Evolutionary conservation across 2,113 vertebrate species (phyloP).

Genomic region (Aplodontia rufa): DNA sequence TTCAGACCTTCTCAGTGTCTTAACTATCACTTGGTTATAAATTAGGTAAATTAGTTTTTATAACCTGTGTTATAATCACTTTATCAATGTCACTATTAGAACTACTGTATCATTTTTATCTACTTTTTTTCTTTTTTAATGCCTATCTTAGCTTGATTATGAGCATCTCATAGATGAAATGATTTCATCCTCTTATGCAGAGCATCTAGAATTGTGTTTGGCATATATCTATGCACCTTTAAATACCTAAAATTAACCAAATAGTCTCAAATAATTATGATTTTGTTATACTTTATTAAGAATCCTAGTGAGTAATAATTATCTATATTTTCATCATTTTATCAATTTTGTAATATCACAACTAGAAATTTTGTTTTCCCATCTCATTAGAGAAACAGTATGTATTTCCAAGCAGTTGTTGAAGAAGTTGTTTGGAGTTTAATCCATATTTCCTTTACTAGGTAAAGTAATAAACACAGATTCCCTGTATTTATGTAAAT

Average conservation of each 20-base stretch:
- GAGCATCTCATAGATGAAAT: not conserved
- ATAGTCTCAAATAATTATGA: not conserved
- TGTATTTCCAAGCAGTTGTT: constrained; percentile 9
- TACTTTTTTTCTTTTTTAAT: not conserved
- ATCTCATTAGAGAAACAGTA: not conserved
- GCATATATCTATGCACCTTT: not conserved
- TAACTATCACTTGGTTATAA: not conserved
- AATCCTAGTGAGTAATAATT: not conserved
- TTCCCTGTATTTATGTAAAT: not conserved
- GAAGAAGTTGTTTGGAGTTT: not conserved
- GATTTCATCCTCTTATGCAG: not conserved
- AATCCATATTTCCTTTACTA: constrained; percentile 13
- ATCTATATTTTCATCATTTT: not conserved
- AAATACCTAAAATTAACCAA: not conserved
- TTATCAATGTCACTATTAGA: not conserved
- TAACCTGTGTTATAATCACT: not conserved
- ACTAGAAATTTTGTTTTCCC: not conserved
- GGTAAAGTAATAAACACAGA: not conserved
- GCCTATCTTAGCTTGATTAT: not conserved
- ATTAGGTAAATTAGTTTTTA: not conserved
- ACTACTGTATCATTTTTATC: not conserved
- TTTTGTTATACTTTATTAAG: constrained; percentile 39
- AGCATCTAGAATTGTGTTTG: not conserved
- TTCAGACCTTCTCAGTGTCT: not conserved
- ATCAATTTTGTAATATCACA: not conserved